A percentile compares a stretch with the other conserved stretches of the same genome.
These are phyloP conservation scores for Chondrosia reniformis DNA, from an alignment of 37 sponge, comb jelly and placozoan genomes.

Conservation along the genomic window DNA sequence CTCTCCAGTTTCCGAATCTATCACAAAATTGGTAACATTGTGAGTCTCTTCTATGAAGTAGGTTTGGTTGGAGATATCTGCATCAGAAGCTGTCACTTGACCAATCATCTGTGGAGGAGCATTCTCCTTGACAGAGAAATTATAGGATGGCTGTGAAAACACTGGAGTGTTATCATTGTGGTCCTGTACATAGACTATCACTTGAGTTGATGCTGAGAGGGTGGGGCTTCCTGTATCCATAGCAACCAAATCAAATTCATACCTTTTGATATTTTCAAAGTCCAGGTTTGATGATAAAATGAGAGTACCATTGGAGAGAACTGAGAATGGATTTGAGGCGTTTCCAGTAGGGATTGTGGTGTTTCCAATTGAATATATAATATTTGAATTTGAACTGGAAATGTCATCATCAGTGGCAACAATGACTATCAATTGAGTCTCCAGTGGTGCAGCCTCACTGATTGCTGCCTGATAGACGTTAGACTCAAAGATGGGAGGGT, in stretches of 20 bases:
- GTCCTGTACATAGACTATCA: constrained; percentile 40
- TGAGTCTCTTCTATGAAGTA: constrained; percentile 44
- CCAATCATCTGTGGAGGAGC: constrained; percentile 16
- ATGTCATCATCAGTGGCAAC: not conserved
- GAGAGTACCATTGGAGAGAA: constrained; percentile 16
- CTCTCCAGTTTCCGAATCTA: constrained; percentile 10
- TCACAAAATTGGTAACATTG: constrained; percentile 41
- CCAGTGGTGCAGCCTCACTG: constrained; percentile 9
- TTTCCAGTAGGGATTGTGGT: not conserved
- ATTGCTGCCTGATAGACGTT: not conserved
- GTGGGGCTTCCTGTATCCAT: constrained; percentile 18
- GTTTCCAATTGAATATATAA: constrained; percentile 2
- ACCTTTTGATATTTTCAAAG: not conserved
- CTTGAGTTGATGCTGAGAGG: not conserved
- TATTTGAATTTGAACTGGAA: not conserved
- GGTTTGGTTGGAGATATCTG: constrained; percentile 33
- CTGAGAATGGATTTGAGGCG: not conserved
- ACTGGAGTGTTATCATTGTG: constrained; percentile 55
- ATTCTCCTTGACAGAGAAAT: constrained; percentile 42
- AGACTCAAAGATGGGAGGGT: constrained; percentile 11
- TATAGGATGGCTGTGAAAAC: constrained; percentile 22
- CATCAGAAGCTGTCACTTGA: constrained; percentile 49
- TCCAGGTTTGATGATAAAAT: not conserved
- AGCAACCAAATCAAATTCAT: constrained; percentile 15
- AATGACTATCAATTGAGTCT: not conserved